A percentile compares a stretch with the other conserved stretches of the same genome.
phyloP scores from a whole-genome alignment of 1,140 invertebrate species.

The Lepidurus packardi region DNA sequence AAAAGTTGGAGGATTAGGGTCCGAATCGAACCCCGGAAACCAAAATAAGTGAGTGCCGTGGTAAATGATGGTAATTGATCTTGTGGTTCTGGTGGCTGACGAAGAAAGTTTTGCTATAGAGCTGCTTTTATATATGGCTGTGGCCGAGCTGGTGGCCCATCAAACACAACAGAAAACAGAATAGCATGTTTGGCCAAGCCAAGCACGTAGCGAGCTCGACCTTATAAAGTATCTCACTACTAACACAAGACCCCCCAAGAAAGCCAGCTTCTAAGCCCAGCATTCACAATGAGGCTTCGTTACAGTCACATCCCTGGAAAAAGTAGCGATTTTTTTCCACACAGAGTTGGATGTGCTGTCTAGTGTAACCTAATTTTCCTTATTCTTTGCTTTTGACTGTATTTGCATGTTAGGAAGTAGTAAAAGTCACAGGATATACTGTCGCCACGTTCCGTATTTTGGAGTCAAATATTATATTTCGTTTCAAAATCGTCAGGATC shows the following conservation, averaged over 20 bases:
- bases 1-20: background rate
- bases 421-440: background rate
- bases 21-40: background rate
- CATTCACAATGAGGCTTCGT: constrained; percentile 21
- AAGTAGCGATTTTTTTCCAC: background rate
- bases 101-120: background rate
- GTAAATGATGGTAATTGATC: constrained; percentile 1
- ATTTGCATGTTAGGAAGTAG: background rate
- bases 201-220: constrained; percentile 11
- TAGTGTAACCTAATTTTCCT: background rate
- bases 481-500: too few species aligned
- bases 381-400: constrained; percentile 2
- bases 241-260: background rate
- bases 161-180: constrained; percentile 22
- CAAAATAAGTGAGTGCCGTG: background rate
- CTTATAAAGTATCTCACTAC: constrained; percentile 9
- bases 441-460: background rate
- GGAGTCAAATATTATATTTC: background rate
- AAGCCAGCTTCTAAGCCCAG: constrained; percentile 8
- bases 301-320: constrained; percentile 4
- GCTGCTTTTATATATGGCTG: background rate
- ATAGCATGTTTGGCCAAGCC: background rate
- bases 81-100: background rate
- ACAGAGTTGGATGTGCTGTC: background rate
- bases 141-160: constrained; percentile 12